phyloP scores from a whole-genome alignment of 2,888 invertebrate genomes.

The Synergus umbraculus region DNA sequence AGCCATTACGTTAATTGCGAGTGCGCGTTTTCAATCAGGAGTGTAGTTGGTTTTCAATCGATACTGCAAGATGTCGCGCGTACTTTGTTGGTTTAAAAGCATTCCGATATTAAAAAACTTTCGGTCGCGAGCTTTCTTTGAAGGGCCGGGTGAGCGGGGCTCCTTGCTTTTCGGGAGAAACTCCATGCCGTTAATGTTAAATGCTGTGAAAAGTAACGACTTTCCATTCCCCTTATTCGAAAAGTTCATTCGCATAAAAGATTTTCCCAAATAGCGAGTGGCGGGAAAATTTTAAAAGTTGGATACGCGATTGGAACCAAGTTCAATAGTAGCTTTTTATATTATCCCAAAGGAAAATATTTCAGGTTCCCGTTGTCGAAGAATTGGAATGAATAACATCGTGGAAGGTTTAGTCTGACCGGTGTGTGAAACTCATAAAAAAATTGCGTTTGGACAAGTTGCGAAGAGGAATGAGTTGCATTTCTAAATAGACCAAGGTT shows the following conservation, averaged over 20 bases:
- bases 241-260: slow-evolving; percentile 3
- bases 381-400: neutral
- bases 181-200: neutral
- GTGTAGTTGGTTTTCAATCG: slow-evolving; percentile 57
- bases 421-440: neutral
- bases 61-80: slow-evolving; percentile 46
- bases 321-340: no score
- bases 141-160: neutral
- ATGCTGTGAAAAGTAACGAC: slow-evolving; percentile 15
- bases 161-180: neutral
- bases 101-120: slow-evolving; percentile 41
- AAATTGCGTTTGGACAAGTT: neutral
- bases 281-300: no score
- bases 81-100: slow-evolving; percentile 40
- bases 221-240: neutral
- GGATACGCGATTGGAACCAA: no score
- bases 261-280: neutral
- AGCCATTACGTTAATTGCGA: slow-evolving; percentile 68
- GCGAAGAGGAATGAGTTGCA: neutral
- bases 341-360: no score
- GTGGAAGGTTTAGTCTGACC: neutral
- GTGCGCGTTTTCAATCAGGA: slow-evolving; percentile 61
- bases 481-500: slow-evolving; percentile 56
- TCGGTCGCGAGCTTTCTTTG: slow-evolving; percentile 16
- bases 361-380: no score